phyloP scores from a whole-genome alignment of 2,113 vertebrate genomes.

The Chloroceryle aenea region DNA sequence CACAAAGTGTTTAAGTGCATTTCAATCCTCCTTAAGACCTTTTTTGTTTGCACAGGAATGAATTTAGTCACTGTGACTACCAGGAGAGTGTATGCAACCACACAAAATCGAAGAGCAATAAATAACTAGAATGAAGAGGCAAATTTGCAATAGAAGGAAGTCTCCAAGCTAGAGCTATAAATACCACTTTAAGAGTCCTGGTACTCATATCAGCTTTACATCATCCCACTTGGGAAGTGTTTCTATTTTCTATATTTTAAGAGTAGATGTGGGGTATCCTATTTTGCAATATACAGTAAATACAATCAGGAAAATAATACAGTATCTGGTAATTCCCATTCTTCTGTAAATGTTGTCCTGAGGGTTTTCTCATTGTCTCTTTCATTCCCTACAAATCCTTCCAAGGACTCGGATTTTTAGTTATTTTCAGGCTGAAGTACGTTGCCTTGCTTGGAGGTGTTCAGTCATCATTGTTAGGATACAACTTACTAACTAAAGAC shows the following conservation, averaged over 20 bases:
- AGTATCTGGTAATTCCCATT: background rate
- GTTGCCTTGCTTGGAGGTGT: background rate
- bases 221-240: background rate
- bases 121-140: background rate
- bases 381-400: background rate
- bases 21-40: background rate
- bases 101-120: constrained; percentile 28
- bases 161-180: background rate
- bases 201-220: background rate
- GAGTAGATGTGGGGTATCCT: background rate
- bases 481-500: background rate
- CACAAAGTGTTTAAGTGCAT: background rate
- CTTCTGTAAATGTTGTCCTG: background rate
- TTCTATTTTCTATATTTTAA: background rate
- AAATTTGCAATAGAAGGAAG: background rate
- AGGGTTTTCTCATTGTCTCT: background rate
- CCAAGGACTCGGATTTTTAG: background rate
- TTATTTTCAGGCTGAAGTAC: background rate
- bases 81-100: background rate
- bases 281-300: background rate
- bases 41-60: background rate
- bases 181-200: background rate
- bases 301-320: background rate
- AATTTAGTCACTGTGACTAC: background rate
- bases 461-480: background rate